Conservation (phyloP, 2,888 invertebrate species). For the Cryptocephalus primarius region DNA sequence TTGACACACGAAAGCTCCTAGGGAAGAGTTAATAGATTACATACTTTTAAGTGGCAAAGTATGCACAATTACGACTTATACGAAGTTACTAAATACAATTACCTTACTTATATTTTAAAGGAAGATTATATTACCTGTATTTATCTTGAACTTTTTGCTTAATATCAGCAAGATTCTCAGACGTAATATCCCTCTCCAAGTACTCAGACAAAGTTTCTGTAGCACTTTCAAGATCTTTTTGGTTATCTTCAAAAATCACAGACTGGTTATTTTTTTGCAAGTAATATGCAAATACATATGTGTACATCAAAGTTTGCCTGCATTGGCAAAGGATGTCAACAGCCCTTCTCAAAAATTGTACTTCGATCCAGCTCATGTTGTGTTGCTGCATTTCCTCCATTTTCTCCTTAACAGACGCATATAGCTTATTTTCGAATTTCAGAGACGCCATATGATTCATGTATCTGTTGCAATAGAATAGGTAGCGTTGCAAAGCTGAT, state of each 20-base stretch:
- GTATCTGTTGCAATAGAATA: constrained; percentile 98
- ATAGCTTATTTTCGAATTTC: constrained; percentile 94
- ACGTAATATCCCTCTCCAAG: constrained; percentile 94
- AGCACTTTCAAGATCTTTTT: constrained; percentile 94
- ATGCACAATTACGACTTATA: too few species aligned
- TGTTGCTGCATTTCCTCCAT: constrained; percentile 99
- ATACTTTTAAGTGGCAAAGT: too few species aligned
- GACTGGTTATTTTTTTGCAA: constrained; percentile 97
- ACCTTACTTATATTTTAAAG: not conserved
- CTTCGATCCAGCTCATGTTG: constrained; percentile 99
- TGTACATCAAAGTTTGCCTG: constrained; percentile 97
- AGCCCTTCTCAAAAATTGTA: constrained; percentile 96
- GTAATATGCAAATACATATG: constrained; percentile 99
- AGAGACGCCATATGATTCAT: constrained; percentile 99
- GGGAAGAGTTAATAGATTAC: too few species aligned
- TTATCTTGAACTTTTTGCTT: constrained; percentile 99
- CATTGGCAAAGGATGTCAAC: constrained; percentile 95
- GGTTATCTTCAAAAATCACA: constrained; percentile 97
- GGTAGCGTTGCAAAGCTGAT: constrained; percentile 88
- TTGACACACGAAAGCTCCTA: too few species aligned
- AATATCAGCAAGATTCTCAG: constrained; percentile 92
- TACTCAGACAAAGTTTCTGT: constrained; percentile 96
- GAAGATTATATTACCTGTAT: constrained; percentile 56
- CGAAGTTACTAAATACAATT: not conserved
- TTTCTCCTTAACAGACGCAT: constrained; percentile 91